Percentiles rank a stretch among this genome's conserved stretches.
Evolutionary conservation across 2,113 vertebrate genomes (phyloP).

Genomic region (Panthera leo): DNA sequence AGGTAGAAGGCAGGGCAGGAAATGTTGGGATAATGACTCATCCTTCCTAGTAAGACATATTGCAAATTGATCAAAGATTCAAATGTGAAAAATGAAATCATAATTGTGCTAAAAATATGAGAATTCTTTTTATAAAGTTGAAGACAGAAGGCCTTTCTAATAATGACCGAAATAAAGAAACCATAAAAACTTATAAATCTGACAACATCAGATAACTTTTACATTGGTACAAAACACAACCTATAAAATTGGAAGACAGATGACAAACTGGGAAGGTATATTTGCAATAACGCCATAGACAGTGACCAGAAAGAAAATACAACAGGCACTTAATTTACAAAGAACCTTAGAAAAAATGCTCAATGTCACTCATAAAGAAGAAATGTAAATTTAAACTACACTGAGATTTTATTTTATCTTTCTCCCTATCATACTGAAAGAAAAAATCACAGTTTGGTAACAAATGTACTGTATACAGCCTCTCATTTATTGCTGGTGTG

Average conservation of each 20-base stretch:
- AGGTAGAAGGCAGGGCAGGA: background rate
- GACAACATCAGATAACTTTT: background rate
- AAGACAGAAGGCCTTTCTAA: background rate
- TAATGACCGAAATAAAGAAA: background rate
- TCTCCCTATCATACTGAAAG: background rate
- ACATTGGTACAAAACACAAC: background rate
- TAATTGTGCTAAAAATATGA: background rate
- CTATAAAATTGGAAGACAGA: background rate
- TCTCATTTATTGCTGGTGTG: background rate
- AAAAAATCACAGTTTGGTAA: conserved; percentile 8
- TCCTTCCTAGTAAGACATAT: background rate
- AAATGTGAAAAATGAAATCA: conserved; percentile 3
- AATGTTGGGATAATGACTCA: background rate
- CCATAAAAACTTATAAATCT: background rate
- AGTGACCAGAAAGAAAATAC: background rate
- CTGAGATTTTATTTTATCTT: background rate
- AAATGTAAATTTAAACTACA: background rate
- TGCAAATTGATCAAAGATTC: background rate
- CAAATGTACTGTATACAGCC: background rate
- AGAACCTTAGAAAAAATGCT: background rate
- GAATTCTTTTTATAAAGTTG: conserved; percentile 9
- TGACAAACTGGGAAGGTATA: background rate
- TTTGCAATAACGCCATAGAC: background rate
- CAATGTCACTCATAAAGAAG: background rate
- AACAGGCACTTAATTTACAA: background rate